Base-by-base conservation (phyloP, 2,113 vertebrate species). In the Corythornis madagascariensis region DNA sequence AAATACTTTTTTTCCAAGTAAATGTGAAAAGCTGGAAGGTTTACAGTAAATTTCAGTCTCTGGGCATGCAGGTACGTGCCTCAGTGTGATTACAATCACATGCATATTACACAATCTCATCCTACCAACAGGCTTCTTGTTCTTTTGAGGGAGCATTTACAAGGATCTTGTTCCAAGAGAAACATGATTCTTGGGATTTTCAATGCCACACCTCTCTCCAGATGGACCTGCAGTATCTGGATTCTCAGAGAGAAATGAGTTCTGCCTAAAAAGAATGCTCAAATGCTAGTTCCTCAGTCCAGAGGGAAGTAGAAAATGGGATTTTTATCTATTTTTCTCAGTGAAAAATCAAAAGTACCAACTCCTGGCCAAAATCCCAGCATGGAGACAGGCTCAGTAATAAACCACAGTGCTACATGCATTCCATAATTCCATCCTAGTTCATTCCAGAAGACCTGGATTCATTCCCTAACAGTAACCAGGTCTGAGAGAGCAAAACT, bases 141-240 rank as follows among this genome's bases (percentile, higher is more conserved):
- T 91, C 88, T 67, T 95, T 89, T 88, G 95, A 95, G 83, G 83
- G 92, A 94, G 93, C 94, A 91, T 89, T 88, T 93, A 94, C 13
- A 15, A 75, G 83, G 93, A 83, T 86, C 28, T 1, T 13, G 15
- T 92, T 94, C 81, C 94, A 89, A 94, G 88, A 38, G 69, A 92
- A 97, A 96, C 55, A 94, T 29, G 69, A 89, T 82, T 79, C 78
- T 75, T 26, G 1, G 63, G 24, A 83, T 86, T 93, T 87, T 89
- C 81, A 63, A 63, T 70, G 83, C 93, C 95, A 87, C 95, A 90
- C 93, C 93, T 92, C 48, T 85, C 84, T 73, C 48, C 47, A 78
- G 72, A 92, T 50, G 83, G 61, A 60, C 26, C 48, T 10, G 4
- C 79, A 42, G 25, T 57, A 90, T 64, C 45, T 26, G 73, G 40